Conservation (phyloP, 2,797 vertebrate genomes). For the Allobates femoralis region DNA sequence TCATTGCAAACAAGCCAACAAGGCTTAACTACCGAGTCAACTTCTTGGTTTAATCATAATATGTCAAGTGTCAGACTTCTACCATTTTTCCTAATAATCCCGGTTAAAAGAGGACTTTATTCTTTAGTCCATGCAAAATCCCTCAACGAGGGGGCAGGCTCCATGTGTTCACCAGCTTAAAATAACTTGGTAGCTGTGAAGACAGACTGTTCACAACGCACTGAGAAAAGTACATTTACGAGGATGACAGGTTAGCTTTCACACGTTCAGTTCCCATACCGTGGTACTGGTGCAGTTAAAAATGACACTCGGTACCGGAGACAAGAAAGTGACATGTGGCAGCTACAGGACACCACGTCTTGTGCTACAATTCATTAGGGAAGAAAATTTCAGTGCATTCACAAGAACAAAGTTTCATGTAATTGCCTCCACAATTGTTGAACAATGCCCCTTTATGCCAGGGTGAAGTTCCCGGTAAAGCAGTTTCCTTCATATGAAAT, state of each 20-base stretch:
- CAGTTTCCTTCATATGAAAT: constrained; percentile 7
- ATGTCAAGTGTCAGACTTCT: not conserved
- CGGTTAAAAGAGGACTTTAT: not conserved
- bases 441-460: constrained; percentile 51
- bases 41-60: not conserved
- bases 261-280: constrained; percentile 30
- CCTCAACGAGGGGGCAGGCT: not conserved
- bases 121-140: not conserved
- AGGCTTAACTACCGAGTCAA: not conserved
- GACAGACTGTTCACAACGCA: constrained; percentile 26
- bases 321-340: not conserved
- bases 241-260: constrained; percentile 49
- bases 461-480: constrained; percentile 12
- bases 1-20: not conserved
- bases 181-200: constrained; percentile 22
- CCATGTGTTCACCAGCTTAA: constrained; percentile 27
- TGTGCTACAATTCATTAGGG: constrained; percentile 36
- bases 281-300: constrained; percentile 14
- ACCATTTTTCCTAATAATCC: not conserved
- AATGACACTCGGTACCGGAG: constrained; percentile 13
- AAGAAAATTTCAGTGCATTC: constrained; percentile 1
- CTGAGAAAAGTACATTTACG: constrained; percentile 59
- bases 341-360: constrained; percentile 3
- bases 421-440: constrained; percentile 44
- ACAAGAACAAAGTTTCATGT: constrained; percentile 25